These are phyloP conservation scores for Epinephelus coioides DNA, from an alignment of 2,797 vertebrate species.

Conservation along the genomic window DNA sequence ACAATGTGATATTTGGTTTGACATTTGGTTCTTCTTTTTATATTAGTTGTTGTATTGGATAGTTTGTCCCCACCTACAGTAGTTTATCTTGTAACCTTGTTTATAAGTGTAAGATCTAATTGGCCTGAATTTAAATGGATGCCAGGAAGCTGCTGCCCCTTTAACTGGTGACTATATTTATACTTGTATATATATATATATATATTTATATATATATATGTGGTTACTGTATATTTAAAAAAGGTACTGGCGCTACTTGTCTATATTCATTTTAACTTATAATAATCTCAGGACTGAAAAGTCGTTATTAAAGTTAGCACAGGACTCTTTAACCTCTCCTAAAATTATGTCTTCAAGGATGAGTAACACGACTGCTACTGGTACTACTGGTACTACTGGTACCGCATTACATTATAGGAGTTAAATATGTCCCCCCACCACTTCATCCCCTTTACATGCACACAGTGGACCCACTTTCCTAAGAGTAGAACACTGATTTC, in stretches of 20 bases:
- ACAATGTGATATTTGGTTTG: no score
- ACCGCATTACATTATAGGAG: background rate
- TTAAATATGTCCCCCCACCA: background rate
- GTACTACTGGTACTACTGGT: background rate
- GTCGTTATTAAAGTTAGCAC: no score
- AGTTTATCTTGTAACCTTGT: constrained; percentile 1
- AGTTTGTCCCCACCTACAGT: no score
- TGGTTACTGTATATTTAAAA: no score
- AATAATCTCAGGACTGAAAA: background rate
- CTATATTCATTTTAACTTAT: background rate
- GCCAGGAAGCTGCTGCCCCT: no score
- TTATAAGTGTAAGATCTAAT: background rate
- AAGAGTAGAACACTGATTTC: background rate
- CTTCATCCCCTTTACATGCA: background rate
- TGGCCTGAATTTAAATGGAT: background rate
- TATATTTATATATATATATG: background rate
- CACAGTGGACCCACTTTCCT: background rate
- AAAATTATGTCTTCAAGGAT: background rate
- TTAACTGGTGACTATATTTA: background rate
- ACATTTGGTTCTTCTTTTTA: background rate
- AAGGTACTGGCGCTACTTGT: no score
- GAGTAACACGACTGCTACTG: no score
- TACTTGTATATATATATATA: background rate
- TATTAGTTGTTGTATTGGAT: background rate
- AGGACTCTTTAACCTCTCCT: no score